Base-by-base conservation (phyloP, 2,888 invertebrate species). In the Entomobrya multifasciata region DNA sequence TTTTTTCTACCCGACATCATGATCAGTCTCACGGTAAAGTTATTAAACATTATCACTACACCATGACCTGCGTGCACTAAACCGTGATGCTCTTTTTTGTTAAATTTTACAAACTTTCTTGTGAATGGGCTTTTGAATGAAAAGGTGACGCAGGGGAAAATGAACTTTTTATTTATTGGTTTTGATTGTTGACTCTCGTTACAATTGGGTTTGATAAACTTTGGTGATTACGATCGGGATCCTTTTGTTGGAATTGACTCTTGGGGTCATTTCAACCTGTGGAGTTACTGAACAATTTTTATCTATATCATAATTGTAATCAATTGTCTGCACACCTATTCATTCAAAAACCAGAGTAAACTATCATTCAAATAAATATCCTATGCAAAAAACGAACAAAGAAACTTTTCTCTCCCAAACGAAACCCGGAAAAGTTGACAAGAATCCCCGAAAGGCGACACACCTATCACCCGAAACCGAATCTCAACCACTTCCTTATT, bases 371-470 rank as follows among this genome's bases (percentile, higher is more conserved):
- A n/a, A n/a, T n/a, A n/a, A n/a, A n/a, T n/a, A n/a, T n/a, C n/a
- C n/a, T n/a, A n/a, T n/a, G n/a, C n/a, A n/a, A n/a, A n/a, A n/a
- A n/a, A n/a, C n/a, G n/a, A n/a, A n/a, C n/a, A n/a, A n/a, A n/a
- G n/a, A n/a, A n/a, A n/a, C n/a, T n/a, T n/a, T n/a, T n/a, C n/a
- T n/a, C n/a, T n/a, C n/a, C n/a, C 17, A 4, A n/a, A 13, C 25
- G 15, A n/a, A 25, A 27, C 78, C 41, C 60, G 36, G 78, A 85
- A 85, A 85, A 85, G 84, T 85, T 85, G 77, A 78, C 84, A 85
- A 85, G 84, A 85, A 57, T 44, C 78, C 22, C 84, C 84, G 84
- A 85, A 72, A 85, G 84, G 84, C 84, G 84, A 85, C 84, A 85
- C 84, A 85, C 52, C 77, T 78, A 85, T 85, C 84, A 78, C 55